These are phyloP conservation scores for Eurytoma californica DNA, from an alignment of 2,888 invertebrate species.

Conservation along the genomic window DNA sequence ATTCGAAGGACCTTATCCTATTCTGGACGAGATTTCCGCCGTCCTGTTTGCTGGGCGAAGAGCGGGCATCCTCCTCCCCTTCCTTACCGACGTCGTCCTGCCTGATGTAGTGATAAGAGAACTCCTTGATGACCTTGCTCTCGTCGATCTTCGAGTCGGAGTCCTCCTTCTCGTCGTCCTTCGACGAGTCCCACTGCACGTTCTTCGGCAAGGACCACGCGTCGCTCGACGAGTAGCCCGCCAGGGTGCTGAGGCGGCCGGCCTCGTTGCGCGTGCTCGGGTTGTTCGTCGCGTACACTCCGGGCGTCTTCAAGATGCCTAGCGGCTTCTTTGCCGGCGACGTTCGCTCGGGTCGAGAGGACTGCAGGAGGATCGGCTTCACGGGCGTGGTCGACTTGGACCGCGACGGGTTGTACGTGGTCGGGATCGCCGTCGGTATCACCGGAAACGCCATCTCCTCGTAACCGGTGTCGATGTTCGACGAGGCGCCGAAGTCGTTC, in stretches of 20 bases:
- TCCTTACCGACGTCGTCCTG: constrained; percentile 60
- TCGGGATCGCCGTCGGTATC: not conserved
- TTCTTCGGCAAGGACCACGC: constrained; percentile 65
- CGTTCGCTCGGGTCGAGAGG: constrained; percentile 2
- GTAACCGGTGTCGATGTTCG: constrained; percentile 45
- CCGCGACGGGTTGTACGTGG: not conserved
- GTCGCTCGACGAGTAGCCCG: constrained; percentile 62
- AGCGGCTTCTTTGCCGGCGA: constrained; percentile 62
- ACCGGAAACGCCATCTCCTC: constrained; percentile 50
- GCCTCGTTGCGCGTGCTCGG: constrained; percentile 58
- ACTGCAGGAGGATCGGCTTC: constrained; percentile 10
- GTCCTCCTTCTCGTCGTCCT: constrained; percentile 65
- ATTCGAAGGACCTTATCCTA: constrained; percentile 70
- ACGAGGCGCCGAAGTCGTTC: constrained; percentile 27
- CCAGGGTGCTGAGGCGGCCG: constrained; percentile 57
- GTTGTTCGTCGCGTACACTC: constrained; percentile 60
- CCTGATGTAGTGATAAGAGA: constrained; percentile 73
- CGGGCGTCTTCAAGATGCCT: constrained; percentile 68
- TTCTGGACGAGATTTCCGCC: constrained; percentile 66
- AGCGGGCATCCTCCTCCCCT: constrained; percentile 28
- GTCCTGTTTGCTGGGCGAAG: constrained; percentile 43
- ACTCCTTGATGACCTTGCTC: constrained; percentile 72
- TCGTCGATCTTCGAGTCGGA: constrained; percentile 71
- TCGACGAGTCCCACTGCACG: constrained; percentile 67
- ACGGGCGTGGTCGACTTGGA: constrained; percentile 24